phyloP scores from a whole-genome alignment of 2,113 vertebrate genomes.

The Ciconia stormi region DNA sequence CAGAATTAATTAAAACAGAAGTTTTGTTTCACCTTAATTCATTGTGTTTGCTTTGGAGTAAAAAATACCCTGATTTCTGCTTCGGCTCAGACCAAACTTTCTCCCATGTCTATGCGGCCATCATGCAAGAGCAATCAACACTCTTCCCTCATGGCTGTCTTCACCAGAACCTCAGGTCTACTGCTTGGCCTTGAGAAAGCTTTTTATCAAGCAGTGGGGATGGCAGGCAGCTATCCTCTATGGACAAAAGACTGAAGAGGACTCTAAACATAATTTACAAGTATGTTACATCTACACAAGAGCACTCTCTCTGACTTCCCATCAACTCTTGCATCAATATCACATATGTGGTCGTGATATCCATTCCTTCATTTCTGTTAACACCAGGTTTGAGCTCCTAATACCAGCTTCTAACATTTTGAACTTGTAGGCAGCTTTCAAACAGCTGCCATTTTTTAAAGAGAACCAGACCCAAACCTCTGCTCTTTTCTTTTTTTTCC shows the following conservation, averaged over 20 bases:
- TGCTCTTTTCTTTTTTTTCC: neutral
- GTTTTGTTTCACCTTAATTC: neutral
- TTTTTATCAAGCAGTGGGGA: rapidly evolving
- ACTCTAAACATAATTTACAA: conserved; percentile 20
- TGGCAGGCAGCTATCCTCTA: neutral
- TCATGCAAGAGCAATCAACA: neutral
- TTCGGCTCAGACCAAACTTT: neutral
- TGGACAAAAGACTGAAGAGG: neutral
- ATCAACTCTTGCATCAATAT: neutral
- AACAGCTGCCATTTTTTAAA: conserved; percentile 50
- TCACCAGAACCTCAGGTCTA: neutral
- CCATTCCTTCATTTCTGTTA: conserved; percentile 30
- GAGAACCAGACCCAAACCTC: conserved; percentile 38
- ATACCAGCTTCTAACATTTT: conserved; percentile 25
- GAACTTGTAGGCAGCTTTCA: conserved; percentile 40
- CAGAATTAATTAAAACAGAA: neutral
- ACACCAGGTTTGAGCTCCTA: conserved; percentile 31
- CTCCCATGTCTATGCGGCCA: neutral
- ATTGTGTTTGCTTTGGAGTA: neutral
- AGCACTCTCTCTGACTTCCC: neutral
- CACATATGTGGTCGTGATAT: neutral
- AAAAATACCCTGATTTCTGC: neutral
- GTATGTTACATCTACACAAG: neutral
- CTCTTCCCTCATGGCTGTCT: neutral
- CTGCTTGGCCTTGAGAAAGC: neutral